A percentile compares a stretch with the other conserved stretches of the same genome.
These are phyloP conservation scores for Cyclopterus lumpus DNA, from an alignment of 2,797 vertebrate species.

Conservation along the genomic window DNA sequence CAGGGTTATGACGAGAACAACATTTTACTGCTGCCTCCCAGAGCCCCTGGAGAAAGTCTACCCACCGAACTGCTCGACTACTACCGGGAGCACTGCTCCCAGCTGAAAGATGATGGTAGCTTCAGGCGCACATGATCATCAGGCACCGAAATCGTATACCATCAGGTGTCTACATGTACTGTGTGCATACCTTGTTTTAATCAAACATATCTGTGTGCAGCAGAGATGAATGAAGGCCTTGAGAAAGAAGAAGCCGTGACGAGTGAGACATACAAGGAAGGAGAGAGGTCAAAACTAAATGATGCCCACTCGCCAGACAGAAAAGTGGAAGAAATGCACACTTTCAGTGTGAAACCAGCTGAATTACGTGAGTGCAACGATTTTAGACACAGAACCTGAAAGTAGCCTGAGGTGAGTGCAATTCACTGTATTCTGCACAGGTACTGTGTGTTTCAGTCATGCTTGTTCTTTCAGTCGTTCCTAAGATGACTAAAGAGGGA, in stretches of 20 bases:
- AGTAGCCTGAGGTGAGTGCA: neutral
- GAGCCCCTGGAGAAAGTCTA: conserved; percentile 84
- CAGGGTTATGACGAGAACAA: conserved; percentile 84
- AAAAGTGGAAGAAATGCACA: conserved; percentile 19
- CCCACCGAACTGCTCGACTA: conserved; percentile 87
- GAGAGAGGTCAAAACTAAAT: conserved; percentile 17
- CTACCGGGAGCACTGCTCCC: conserved; percentile 77
- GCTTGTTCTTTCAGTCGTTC: conserved; percentile 37
- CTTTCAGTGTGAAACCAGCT: conserved; percentile 11
- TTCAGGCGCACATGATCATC: conserved; percentile 2
- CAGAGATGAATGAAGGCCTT: conserved; percentile 29
- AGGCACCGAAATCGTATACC: neutral
- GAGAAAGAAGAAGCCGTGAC: conserved; percentile 23
- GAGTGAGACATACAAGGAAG: conserved; percentile 24
- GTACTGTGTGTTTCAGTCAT: neutral
- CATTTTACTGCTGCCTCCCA: conserved; percentile 86
- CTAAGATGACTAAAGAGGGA: conserved; percentile 46
- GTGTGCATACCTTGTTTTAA: conserved; percentile 9
- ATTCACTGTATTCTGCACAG: neutral
- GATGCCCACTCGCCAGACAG: neutral
- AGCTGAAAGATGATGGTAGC: conserved; percentile 58
- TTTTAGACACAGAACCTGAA: neutral
- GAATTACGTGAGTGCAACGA: conserved; percentile 43
- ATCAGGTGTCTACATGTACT: neutral
- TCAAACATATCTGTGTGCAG: conserved; percentile 20